Evolutionary conservation across 2,113 vertebrate species (phyloP).

Genomic region (Chroicocephalus ridibundus): DNA sequence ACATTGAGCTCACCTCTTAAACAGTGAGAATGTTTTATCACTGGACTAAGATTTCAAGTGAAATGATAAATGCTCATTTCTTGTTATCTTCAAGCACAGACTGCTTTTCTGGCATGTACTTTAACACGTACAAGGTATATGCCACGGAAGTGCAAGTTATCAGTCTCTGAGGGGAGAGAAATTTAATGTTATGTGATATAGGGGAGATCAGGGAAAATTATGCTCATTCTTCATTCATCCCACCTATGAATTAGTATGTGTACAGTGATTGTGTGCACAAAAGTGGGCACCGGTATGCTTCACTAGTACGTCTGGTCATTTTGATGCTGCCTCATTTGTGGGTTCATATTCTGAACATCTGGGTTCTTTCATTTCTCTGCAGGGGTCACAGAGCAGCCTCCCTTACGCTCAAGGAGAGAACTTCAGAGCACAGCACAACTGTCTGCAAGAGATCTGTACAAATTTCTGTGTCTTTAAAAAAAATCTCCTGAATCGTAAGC

Average conservation of each 20-base stretch:
- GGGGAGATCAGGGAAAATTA: not conserved
- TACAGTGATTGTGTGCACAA: not conserved
- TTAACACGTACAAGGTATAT: not conserved
- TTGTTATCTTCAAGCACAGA: not conserved
- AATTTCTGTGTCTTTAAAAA: not conserved
- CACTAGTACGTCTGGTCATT: not conserved
- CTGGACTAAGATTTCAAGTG: not conserved
- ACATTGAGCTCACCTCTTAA: not conserved
- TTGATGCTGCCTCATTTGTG: not conserved
- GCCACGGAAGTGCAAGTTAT: not conserved
- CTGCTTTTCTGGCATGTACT: not conserved
- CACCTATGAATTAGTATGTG: not conserved
- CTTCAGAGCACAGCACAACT: not conserved
- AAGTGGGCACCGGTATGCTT: not conserved
- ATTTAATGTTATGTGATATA: not conserved
- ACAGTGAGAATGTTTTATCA: not conserved
- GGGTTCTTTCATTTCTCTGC: not conserved
- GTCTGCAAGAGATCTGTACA: not conserved
- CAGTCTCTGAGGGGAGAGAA: not conserved
- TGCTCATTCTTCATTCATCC: not conserved
- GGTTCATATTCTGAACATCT: not conserved
- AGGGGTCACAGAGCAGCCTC: rapidly evolving
- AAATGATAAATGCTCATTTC: not conserved
- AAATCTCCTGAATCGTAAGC: not conserved
- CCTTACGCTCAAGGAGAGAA: not conserved